Conservation (phyloP, 2,113 vertebrate species). For the Cariama cristata region DNA sequence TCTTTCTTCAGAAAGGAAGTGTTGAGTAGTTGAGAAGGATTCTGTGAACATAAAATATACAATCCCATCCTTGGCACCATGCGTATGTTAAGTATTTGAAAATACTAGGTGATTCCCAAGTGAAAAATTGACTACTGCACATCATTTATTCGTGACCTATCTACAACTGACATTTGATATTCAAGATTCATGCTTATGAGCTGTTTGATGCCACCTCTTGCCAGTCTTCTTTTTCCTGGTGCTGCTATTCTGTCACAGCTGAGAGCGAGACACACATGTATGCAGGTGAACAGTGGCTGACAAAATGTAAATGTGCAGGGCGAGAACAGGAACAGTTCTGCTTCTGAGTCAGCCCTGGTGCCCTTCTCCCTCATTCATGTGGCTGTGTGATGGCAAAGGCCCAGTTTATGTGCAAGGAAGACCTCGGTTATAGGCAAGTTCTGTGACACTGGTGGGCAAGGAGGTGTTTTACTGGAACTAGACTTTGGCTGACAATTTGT, state of each 20-base stretch:
- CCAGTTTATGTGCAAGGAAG: not conserved
- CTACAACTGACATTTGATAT: not conserved
- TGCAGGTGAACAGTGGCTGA: rapidly evolving
- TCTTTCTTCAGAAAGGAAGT: not conserved
- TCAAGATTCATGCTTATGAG: not conserved
- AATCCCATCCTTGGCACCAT: not conserved
- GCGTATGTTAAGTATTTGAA: not conserved
- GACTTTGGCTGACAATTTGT: not conserved
- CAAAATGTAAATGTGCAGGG: not conserved
- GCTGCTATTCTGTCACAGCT: not conserved
- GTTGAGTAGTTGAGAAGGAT: not conserved
- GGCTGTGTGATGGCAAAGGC: not conserved
- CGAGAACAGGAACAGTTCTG: not conserved
- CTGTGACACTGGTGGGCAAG: not conserved
- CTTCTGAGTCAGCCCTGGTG: not conserved
- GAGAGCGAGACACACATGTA: not conserved
- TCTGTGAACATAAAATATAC: not conserved
- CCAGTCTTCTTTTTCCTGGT: not conserved
- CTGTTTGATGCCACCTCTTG: not conserved
- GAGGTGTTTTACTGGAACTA: not conserved
- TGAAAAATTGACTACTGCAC: not conserved
- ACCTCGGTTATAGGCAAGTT: not conserved
- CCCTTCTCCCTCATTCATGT: not conserved
- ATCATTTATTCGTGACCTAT: not conserved
- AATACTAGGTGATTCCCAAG: not conserved